These are phyloP conservation scores for Rhyzopertha dominica DNA, from an alignment of 1,140 invertebrate species.

Conservation along the genomic window DNA sequence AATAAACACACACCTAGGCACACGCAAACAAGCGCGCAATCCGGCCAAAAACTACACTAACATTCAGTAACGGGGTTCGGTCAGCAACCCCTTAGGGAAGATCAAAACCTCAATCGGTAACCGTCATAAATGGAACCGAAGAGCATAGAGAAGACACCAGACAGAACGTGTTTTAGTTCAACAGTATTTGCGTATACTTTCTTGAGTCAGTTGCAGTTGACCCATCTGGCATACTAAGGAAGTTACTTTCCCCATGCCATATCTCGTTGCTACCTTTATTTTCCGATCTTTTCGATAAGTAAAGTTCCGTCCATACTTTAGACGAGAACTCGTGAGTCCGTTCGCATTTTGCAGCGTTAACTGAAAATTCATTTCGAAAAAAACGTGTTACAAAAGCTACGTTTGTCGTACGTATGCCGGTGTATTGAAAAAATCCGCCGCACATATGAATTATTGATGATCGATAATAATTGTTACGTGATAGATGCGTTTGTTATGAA, in stretches of 20 bases:
- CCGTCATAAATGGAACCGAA: background rate
- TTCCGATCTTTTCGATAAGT: constrained; percentile 30
- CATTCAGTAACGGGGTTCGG: too few species aligned
- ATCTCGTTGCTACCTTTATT: constrained; percentile 35
- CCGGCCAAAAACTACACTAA: too few species aligned
- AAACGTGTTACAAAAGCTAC: constrained; percentile 15
- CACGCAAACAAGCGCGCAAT: too few species aligned
- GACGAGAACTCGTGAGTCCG: constrained; percentile 34
- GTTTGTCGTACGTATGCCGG: constrained; percentile 1
- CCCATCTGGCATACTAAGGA: constrained; percentile 12
- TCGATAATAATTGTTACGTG: constrained; percentile 2
- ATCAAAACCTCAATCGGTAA: background rate
- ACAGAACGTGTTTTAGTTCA: background rate
- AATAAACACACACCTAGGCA: too few species aligned
- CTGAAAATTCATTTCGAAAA: constrained; percentile 20
- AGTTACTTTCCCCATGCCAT: too few species aligned
- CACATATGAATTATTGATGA: constrained; percentile 15
- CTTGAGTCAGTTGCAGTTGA: constrained; percentile 13
- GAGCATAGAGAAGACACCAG: background rate
- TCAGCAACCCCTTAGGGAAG: too few species aligned
- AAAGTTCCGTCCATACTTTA: constrained; percentile 31
- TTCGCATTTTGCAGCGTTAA: constrained; percentile 27
- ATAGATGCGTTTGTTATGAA: background rate
- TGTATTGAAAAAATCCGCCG: background rate
- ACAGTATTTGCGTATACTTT: constrained; percentile 1